Conservation (phyloP, 2,888 invertebrate species). For the Drosophila ezoana region DNA sequence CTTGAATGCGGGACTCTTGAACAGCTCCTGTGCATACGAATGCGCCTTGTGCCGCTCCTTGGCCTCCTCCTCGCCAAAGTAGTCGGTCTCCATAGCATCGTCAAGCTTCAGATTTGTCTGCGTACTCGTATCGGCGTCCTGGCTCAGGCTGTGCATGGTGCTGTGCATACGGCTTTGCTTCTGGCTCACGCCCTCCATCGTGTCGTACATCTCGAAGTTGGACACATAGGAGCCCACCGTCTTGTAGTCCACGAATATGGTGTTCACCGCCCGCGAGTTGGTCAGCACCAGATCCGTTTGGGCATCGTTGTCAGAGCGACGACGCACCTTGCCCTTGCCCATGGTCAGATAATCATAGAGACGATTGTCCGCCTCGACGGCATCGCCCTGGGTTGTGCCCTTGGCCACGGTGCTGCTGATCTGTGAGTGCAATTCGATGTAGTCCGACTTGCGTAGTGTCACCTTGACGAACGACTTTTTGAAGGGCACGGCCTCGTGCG, state of each 20-base stretch:
- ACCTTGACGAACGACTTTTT: slow-evolving; percentile 86
- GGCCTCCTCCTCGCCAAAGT: slow-evolving; percentile 44
- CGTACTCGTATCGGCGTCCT: background rate
- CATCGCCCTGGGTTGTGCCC: slow-evolving; percentile 86
- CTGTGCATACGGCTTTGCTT: background rate
- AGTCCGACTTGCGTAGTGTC: slow-evolving; percentile 88
- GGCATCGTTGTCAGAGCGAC: slow-evolving; percentile 88
- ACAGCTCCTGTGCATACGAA: slow-evolving; percentile 12
- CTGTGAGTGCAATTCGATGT: slow-evolving; percentile 87
- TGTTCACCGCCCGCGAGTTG: slow-evolving; percentile 88
- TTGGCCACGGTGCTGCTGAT: slow-evolving; percentile 87
- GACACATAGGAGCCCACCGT: slow-evolving; percentile 88
- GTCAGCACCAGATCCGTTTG: slow-evolving; percentile 88
- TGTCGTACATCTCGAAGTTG: slow-evolving; percentile 91
- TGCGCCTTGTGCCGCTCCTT: slow-evolving; percentile 53
- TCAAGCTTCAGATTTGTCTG: background rate
- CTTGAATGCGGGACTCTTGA: slow-evolving; percentile 84
- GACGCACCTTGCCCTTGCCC: slow-evolving; percentile 89
- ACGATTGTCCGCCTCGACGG: slow-evolving; percentile 88
- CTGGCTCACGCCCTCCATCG: slow-evolving; percentile 84
- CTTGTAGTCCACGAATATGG: slow-evolving; percentile 75
- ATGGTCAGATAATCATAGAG: slow-evolving; percentile 89
- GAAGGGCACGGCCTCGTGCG: slow-evolving; percentile 28
- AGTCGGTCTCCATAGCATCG: slow-evolving; percentile 13
- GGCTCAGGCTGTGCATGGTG: background rate